These are phyloP conservation scores for Eulemur coronatus DNA, from an alignment of 2,797 vertebrate genomes.

Conservation along the genomic window DNA sequence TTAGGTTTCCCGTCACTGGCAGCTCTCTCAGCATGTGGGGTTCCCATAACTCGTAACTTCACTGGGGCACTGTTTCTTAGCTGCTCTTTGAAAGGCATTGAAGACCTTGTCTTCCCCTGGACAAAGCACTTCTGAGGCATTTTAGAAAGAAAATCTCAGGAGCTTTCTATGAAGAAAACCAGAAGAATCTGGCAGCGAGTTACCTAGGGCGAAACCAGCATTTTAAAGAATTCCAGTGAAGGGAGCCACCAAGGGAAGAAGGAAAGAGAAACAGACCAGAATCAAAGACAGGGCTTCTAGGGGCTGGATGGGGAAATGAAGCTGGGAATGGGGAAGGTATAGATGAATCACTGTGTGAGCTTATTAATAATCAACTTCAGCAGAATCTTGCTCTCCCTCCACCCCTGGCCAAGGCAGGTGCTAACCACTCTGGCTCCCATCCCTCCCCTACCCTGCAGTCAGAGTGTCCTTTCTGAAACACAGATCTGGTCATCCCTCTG, in stretches of 20 bases:
- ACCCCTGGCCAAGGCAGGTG: background rate
- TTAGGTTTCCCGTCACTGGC: background rate
- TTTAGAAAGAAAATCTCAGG: background rate
- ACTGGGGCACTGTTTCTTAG: background rate
- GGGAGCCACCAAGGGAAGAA: background rate
- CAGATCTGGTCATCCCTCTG: background rate
- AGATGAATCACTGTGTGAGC: conserved; percentile 37
- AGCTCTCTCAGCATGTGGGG: background rate
- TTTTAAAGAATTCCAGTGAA: background rate
- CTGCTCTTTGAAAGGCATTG: background rate
- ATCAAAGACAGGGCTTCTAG: background rate
- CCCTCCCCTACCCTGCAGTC: rapidly evolving
- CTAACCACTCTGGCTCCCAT: background rate
- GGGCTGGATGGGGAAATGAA: conserved; percentile 28
- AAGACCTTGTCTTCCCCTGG: background rate
- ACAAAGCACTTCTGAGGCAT: background rate
- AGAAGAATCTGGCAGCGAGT: background rate
- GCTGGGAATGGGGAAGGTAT: conserved; percentile 33
- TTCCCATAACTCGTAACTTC: background rate
- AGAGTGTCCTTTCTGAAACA: background rate
- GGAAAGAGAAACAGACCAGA: conserved; percentile 12
- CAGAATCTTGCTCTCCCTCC: background rate
- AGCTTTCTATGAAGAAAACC: background rate
- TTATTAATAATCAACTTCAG: conserved; percentile 40
- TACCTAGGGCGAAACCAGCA: background rate